Percentiles rank a stretch among this genome's conserved stretches.
phyloP scores from a whole-genome alignment of 2,888 invertebrate species.

The Phasia obesa region DNA sequence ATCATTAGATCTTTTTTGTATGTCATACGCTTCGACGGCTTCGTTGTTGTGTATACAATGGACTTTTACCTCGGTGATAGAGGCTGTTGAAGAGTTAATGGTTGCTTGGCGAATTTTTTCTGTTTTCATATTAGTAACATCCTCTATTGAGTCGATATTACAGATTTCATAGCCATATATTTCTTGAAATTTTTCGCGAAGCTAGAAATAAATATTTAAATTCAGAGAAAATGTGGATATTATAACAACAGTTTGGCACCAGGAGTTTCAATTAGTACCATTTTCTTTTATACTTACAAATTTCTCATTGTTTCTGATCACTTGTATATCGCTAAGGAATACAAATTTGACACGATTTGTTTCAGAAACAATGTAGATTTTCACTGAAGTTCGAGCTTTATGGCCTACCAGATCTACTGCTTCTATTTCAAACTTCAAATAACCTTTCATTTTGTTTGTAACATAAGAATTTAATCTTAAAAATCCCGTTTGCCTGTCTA shows the following conservation, averaged over 20 bases:
- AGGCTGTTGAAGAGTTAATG: constrained; percentile 35
- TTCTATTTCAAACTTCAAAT: constrained; percentile 84
- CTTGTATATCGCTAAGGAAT: constrained; percentile 70
- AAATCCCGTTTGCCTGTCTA: constrained; percentile 82
- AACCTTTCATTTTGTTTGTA: constrained; percentile 81
- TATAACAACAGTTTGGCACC: no score
- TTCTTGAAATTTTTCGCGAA: constrained; percentile 83
- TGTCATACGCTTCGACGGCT: constrained; percentile 83
- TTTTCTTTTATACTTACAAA: constrained; percentile 83
- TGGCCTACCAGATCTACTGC: constrained; percentile 84
- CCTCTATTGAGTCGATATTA: constrained; percentile 84
- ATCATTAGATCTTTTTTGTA: constrained; percentile 84
- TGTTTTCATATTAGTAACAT: constrained; percentile 59
- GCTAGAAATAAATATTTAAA: constrained; percentile 79
- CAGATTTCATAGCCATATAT: constrained; percentile 84
- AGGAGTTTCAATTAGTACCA: no score
- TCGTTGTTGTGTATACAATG: constrained; percentile 85
- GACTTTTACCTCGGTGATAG: constrained; percentile 81
- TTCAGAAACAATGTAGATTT: constrained; percentile 85
- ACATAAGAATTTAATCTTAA: constrained; percentile 77
- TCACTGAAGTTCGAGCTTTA: constrained; percentile 83
- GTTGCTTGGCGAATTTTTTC: constrained; percentile 18
- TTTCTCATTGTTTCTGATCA: constrained; percentile 76
- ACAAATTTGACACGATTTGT: constrained; percentile 83
- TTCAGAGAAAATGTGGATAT: no score